Base-by-base conservation (phyloP, 2,888 invertebrate genomes). In the Cheilosia scutellata region DNA sequence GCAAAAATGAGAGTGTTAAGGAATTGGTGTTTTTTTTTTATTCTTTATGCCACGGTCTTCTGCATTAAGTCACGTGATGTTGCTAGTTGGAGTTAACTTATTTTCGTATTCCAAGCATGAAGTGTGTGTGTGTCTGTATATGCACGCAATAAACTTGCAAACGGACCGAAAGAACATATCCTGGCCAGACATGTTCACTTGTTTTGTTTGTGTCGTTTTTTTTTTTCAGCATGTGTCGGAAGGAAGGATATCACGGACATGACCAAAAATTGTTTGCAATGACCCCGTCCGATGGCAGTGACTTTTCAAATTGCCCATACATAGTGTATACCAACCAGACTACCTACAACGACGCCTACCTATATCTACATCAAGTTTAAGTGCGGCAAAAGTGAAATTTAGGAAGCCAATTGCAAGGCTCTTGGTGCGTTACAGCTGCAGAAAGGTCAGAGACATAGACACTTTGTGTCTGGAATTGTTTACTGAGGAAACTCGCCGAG, bases 161-260 rank as follows among this genome's bases (percentile, higher is more conserved):
- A 55, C 33, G 33, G 33, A 33, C 44, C 25, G 40, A 60, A 66
- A 42, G 68, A 70, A 53, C 62, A 44, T 71, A 78, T 70, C 70
- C 75, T 75, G 72, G 77, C 87, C 82, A 82, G 87, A 87, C 89
- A 89, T 88, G 89, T 88, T 83, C 87, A 79, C 86, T 62, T 79
- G 60, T 75, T 68, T 68, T 82, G 71, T 60, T 83, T 51, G 63
- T 77, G 77, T 75, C 63, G 51, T 51, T 55, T 13, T 47, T 53
- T 40, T 60, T 25, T 37, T 57, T 51, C 16, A 53, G 74, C 53
- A 60, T 70, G 58, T 80, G 75, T 79, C 71, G 76, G 72, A 82
- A 80, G 80, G 76, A 82, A 80, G 86, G 80, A 86, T 86, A 86
- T 86, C 80, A 86, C 66, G 80, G 51, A 86, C 76, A 82, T 80